Evolutionary conservation across 2,113 vertebrate genomes (phyloP), one percentile per base, ranked within the genome.

Genomic region (Tauraco erythrolophus): DNA sequence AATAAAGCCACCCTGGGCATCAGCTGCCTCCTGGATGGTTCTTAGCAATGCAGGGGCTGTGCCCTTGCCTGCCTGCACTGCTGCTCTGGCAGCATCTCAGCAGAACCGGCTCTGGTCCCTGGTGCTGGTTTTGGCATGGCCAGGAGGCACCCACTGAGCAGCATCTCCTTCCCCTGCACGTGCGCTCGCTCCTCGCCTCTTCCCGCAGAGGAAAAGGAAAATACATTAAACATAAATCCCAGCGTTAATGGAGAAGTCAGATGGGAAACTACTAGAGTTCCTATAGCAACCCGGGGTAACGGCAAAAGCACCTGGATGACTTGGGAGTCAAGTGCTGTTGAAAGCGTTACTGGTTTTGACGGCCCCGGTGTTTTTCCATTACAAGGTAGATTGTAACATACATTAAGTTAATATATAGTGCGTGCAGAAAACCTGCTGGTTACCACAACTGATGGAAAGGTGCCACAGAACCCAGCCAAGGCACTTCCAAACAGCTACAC

Each of bases 261-360:
- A 89, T 43, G 84, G 69, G 70, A 92, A 95, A 83, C 65, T 56
- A 2, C 72, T 51, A 33, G 48, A 25, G 93, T 96, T 97, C 81
- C 97, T 90, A 90, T 95, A 92, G 97, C 93, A 96, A 96, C 94
- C 61, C 4, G 4, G 70, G 84, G 58, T 53, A 92, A 79, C 84
- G 46, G 88, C 71, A 68, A 79, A 89, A 82, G 92, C 93, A 94
- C 94, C 94, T 96, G 94, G 89, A 56, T 89, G 84, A 48, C 84
- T 89, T 79, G 48, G 69, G 84, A 89, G 92, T 76, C 48, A 53
- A 89, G 31, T 16, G 70, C 57, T 91, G 57, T 71, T 60, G 64
- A 25, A 84, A 68, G 74, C 19, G 81, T 89, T 60, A 14, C 61
- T 7, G 18, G 70, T 61, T 64, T 30, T 1, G 11, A 21, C 72